Evolutionary conservation across 1,140 invertebrate genomes (phyloP).

Genomic region (Lasaia peninsularis): DNA sequence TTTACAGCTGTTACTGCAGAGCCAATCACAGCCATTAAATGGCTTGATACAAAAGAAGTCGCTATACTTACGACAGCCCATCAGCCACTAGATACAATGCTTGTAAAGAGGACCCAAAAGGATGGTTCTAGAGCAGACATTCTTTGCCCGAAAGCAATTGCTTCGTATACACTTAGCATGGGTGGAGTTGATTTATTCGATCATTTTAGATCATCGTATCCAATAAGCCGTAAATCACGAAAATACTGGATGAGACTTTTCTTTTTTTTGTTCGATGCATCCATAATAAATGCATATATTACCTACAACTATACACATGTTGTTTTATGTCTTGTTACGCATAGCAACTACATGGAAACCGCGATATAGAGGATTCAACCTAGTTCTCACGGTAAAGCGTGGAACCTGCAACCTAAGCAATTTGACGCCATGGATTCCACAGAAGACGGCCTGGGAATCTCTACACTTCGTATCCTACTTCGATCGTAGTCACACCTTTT

Average conservation of each 20-base stretch:
- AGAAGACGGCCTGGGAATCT: no score
- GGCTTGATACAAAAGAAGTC: conserved; percentile 40
- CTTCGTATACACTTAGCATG: conserved; percentile 35
- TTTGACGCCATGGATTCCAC: no score
- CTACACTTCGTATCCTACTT: no score
- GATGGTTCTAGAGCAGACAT: conserved; percentile 13
- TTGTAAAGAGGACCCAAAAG: conserved; percentile 34
- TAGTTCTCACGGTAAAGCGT: no score
- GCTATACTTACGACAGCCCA: conserved; percentile 37
- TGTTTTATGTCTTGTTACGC: no score
- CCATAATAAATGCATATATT: background rate
- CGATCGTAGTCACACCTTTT: no score
- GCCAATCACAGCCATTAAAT: conserved; percentile 38
- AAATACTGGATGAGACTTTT: conserved; percentile 25
- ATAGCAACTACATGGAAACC: background rate
- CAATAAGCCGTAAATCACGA: conserved; percentile 22
- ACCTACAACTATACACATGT: background rate
- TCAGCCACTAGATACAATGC: conserved; percentile 27
- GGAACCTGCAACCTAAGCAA: no score
- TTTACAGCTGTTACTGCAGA: conserved; percentile 34
- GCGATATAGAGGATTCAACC: no score
- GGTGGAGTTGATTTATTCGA: conserved; percentile 41
- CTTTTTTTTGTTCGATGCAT: conserved; percentile 25
- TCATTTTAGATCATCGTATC: conserved; percentile 3
- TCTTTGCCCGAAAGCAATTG: conserved; percentile 34